phyloP scores from a whole-genome alignment of 1,140 invertebrate genomes.

The Drosophila albomicans region DNA sequence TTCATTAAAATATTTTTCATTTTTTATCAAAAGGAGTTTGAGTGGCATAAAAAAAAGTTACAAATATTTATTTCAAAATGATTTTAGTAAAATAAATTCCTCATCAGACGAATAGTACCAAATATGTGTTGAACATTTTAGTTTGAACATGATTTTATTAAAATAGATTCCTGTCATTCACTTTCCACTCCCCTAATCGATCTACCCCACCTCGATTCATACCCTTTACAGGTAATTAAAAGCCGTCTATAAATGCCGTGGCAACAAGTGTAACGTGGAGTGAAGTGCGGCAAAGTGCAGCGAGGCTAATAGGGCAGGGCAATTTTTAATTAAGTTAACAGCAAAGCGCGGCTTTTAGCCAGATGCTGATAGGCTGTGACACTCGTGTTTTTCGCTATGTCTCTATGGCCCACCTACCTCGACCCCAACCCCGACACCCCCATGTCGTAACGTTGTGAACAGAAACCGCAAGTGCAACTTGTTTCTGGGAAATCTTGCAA shows the following conservation, averaged over 20 bases:
- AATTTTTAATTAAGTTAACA: constrained; percentile 63
- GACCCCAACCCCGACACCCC: not conserved
- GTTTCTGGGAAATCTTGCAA: constrained; percentile 17
- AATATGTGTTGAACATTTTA: too few relatives aligned
- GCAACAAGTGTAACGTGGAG: constrained; percentile 18
- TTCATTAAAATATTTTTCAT: too few relatives aligned
- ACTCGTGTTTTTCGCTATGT: not conserved
- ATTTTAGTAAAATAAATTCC: too few relatives aligned
- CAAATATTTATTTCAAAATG: too few relatives aligned
- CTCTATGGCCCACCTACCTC: not conserved
- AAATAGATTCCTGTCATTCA: too few relatives aligned
- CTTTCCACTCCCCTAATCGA: not conserved
- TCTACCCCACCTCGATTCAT: not conserved
- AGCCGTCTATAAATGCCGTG: constrained; percentile 39
- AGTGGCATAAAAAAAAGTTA: too few relatives aligned
- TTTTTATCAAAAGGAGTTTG: too few relatives aligned
- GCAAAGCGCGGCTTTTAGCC: constrained; percentile 15
- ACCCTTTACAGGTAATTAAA: constrained; percentile 8
- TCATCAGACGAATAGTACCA: too few relatives aligned
- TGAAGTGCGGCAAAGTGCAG: not conserved
- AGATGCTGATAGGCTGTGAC: constrained; percentile 1
- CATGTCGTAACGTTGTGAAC: not conserved
- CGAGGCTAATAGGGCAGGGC: constrained; percentile 31
- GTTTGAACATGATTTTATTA: too few relatives aligned
- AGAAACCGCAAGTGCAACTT: constrained; percentile 8